Conservation (phyloP, 2,888 invertebrate genomes). For the Pseudococcus longispinus region DNA sequence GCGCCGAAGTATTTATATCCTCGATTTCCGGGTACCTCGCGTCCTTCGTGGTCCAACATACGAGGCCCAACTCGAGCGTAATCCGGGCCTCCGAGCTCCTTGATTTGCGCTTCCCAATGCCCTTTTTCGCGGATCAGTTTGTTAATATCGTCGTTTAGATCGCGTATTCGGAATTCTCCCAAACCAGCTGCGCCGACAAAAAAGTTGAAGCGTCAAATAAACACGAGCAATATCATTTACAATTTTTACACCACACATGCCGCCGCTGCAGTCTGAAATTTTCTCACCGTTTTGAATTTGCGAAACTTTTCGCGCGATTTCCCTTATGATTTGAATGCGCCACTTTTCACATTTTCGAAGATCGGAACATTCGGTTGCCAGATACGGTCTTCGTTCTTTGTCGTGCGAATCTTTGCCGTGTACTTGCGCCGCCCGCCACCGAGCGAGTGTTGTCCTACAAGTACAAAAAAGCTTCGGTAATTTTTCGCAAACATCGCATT, state of each 20-base stretch:
- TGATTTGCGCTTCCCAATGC: slow-evolving; percentile 98
- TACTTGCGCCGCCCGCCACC: slow-evolving; percentile 97
- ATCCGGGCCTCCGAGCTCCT: slow-evolving; percentile 93
- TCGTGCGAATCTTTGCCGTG: slow-evolving; percentile 80
- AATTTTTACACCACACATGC: neutral
- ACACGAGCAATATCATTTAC: neutral
- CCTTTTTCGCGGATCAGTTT: slow-evolving; percentile 93
- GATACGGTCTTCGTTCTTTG: slow-evolving; percentile 84
- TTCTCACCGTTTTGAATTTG: slow-evolving; percentile 94
- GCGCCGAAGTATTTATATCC: slow-evolving; percentile 99
- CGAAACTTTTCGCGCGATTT: slow-evolving; percentile 97
- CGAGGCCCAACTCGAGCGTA: slow-evolving; percentile 89
- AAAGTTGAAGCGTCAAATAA: neutral
- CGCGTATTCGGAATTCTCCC: slow-evolving; percentile 97
- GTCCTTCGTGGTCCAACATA: slow-evolving; percentile 91
- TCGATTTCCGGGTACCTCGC: slow-evolving; percentile 96
- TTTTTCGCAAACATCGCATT: neutral
- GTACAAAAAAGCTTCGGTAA: neutral
- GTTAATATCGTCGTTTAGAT: slow-evolving; percentile 99
- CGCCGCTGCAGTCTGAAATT: neutral
- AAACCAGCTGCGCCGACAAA: slow-evolving; percentile 76
- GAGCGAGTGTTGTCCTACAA: slow-evolving; percentile 91
- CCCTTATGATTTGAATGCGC: slow-evolving; percentile 94
- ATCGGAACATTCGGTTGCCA: slow-evolving; percentile 94
- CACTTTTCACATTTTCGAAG: slow-evolving; percentile 93